phyloP scores from a whole-genome alignment of 2,888 invertebrate genomes.

The Hermaeophaga mercurialis region DNA sequence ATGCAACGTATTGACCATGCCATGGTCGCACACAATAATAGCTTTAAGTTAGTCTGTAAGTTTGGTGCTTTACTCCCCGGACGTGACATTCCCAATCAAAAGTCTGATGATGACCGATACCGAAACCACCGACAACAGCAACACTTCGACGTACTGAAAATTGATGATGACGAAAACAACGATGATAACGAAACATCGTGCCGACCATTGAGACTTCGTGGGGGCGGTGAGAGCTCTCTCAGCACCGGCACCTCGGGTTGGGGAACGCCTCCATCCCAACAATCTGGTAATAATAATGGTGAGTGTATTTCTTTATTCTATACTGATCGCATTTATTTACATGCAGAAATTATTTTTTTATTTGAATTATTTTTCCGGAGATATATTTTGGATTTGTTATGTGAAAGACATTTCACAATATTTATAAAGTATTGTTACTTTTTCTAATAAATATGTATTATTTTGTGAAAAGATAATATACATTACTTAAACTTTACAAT shows the following conservation, averaged over 20 bases:
- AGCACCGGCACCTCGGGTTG: conserved; percentile 76
- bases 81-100: conserved; percentile 61
- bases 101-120: conserved; percentile 60
- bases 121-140: conserved; percentile 49
- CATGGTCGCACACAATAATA: conserved; percentile 63
- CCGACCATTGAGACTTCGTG: conserved; percentile 68
- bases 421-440: too few relatives aligned
- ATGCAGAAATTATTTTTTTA: too few relatives aligned
- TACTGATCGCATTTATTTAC: too few relatives aligned
- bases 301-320: conserved; percentile 35
- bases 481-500: too few relatives aligned
- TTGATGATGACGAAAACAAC: conserved; percentile 43
- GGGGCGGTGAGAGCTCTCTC: conserved; percentile 82
- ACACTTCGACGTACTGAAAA: conserved; percentile 47
- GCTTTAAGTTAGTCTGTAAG: conserved; percentile 60
- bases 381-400: too few relatives aligned
- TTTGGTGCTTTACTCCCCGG: conserved; percentile 60
- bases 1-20: conserved; percentile 62
- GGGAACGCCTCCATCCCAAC: conserved; percentile 76
- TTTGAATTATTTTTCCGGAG: too few relatives aligned
- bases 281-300: conserved; percentile 66
- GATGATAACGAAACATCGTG: conserved; percentile 57
- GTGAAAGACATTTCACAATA: too few relatives aligned
- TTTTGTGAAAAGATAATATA: too few relatives aligned
- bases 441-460: too few relatives aligned